Conservation (phyloP, 2,888 invertebrate species). For the Sepiola atlantica region DNA sequence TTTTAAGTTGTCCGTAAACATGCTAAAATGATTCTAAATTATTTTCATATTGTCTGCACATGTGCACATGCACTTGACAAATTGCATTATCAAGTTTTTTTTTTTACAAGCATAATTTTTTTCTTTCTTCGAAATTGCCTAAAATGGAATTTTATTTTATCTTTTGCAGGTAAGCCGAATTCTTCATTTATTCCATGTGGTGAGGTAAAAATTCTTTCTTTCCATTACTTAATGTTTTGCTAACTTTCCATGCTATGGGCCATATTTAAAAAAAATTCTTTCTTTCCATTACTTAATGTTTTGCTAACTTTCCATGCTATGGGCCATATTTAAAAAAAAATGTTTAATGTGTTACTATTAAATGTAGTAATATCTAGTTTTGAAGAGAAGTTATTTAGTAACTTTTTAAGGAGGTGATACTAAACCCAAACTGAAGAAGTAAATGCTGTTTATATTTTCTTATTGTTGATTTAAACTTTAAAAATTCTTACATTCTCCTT, state of each 20-base stretch:
- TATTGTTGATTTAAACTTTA: too few relatives aligned
- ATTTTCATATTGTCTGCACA: background rate
- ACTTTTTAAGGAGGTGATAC: too few relatives aligned
- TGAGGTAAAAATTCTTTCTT: background rate
- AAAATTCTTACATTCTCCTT: too few relatives aligned
- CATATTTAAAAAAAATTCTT: background rate
- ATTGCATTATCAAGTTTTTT: background rate
- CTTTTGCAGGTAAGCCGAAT: background rate
- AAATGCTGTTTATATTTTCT: too few relatives aligned
- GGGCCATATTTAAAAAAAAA: background rate
- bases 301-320: background rate
- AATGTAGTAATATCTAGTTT: too few relatives aligned
- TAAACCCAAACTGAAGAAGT: too few relatives aligned
- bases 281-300: background rate
- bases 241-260: background rate
- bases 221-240: background rate
- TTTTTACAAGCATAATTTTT: background rate
- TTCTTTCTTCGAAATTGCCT: background rate
- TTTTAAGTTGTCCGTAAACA: background rate
- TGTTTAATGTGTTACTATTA: too few relatives aligned
- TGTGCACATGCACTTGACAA: background rate
- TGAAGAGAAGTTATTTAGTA: too few relatives aligned
- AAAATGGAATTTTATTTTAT: background rate
- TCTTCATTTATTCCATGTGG: background rate
- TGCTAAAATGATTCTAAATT: too few relatives aligned